Conservation (phyloP, 2,888 invertebrate genomes). For the Gari tellinella region DNA sequence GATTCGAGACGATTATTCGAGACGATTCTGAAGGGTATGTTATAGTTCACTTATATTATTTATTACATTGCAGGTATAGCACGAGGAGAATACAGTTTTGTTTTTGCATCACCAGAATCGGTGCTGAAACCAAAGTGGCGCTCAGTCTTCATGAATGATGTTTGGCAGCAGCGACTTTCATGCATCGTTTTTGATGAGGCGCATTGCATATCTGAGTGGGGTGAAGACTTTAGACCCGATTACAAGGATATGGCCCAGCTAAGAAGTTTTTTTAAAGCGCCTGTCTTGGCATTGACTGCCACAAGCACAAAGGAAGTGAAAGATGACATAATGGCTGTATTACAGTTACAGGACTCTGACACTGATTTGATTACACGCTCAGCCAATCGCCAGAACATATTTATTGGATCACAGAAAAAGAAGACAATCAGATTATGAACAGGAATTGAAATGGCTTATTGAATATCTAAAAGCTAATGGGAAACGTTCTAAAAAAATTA, state of each 20-base stretch:
- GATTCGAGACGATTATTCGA: too few species aligned
- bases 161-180: conserved; percentile 32
- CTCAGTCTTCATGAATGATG: conserved; percentile 25
- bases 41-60: not conserved
- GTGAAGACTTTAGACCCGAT: conserved; percentile 47
- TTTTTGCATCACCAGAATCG: conserved; percentile 50
- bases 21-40: too few species aligned
- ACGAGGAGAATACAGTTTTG: conserved; percentile 18
- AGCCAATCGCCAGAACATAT: conserved; percentile 37
- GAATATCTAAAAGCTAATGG: conserved; percentile 34
- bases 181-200: conserved; percentile 53
- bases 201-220: conserved; percentile 61
- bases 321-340: conserved; percentile 30
- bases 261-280: conserved; percentile 33
- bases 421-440: conserved; percentile 6
- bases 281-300: conserved; percentile 43
- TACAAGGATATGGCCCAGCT: conserved; percentile 33
- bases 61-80: conserved; percentile 13
- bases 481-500: conserved; percentile 29
- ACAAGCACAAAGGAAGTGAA: conserved; percentile 40
- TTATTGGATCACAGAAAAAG: conserved; percentile 19
- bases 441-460: conserved; percentile 27
- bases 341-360: conserved; percentile 26
- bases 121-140: conserved; percentile 44
- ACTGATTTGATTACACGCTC: conserved; percentile 26